Percentiles rank a stretch among this genome's conserved stretches.
phyloP scores from a whole-genome alignment of 2,797 vertebrate genomes.

The Mus caroli region DNA sequence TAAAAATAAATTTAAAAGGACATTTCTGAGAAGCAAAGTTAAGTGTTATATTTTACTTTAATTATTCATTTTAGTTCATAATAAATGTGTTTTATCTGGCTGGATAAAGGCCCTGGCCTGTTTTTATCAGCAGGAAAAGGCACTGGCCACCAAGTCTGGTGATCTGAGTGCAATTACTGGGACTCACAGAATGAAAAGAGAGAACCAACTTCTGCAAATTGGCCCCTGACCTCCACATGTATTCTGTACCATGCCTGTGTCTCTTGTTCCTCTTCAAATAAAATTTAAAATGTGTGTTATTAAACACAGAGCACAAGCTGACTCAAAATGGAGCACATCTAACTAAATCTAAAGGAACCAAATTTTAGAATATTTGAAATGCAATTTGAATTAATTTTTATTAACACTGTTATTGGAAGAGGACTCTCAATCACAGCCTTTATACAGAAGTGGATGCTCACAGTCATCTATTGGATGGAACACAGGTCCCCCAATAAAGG shows the following conservation, averaged over 20 bases:
- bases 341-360: slow-evolving; percentile 34
- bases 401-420: slow-evolving; percentile 5
- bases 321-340: slow-evolving; percentile 31
- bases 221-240: neutral
- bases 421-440: neutral
- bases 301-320: neutral
- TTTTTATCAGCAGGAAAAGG: neutral
- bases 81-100: neutral
- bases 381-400: slow-evolving; percentile 28
- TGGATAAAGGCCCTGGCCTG: neutral
- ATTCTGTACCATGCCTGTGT: neutral
- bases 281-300: slow-evolving; percentile 30
- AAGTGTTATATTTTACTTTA: slow-evolving; percentile 55
- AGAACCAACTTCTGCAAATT: neutral
- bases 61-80: slow-evolving; percentile 52
- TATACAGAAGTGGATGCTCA: neutral
- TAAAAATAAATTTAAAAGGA: slow-evolving; percentile 34
- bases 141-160: neutral
- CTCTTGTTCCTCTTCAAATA: neutral
- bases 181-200: neutral
- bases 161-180: neutral
- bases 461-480: too few relatives aligned
- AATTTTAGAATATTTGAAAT: slow-evolving; percentile 60
- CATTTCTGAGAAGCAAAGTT: slow-evolving; percentile 49
- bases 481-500: too few relatives aligned